Base-by-base conservation (phyloP, 2,888 invertebrate genomes). In the Rambutsinella grinnellia region DNA sequence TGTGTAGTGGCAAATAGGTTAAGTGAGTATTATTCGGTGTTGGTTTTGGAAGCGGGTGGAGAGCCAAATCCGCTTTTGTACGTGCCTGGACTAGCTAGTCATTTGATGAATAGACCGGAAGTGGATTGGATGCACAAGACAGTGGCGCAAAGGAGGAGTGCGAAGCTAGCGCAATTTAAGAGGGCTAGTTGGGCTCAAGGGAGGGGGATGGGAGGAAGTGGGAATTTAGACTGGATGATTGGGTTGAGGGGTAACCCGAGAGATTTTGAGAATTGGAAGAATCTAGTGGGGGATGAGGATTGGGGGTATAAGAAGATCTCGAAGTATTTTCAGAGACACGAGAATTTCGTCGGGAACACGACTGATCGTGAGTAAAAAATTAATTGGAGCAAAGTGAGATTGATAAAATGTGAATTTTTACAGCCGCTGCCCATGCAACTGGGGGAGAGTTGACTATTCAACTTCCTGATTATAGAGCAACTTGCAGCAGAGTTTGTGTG, bases 141-240 rank as follows among this genome's bases (percentile, higher is more conserved):
- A 0, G 89, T 90, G 78, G 87, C 88, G 0, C 87, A 89, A n/a
- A 78, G 85, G 15, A 79, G 89, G 86, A 90, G 91, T 53, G 93
- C 92, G 85, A 86, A 87, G 58, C 90, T 89, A 60, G 88, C 91
- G 86, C 86, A 88, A 44, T 85, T 88, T 79, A 87, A 88, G 84
- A 54, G 49, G 21, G 75, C 62, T 5, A 36, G 51, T 23, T 62
- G 61, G 21, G 56, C 68, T 21, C 62, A 57, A 57, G 74, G 74
- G 3, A 19, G 47, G 17, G 51, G 47, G 3, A 26, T 74, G 3
- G 74, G 74, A n/a, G 74, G 74, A 13, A 60, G 60, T 3, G 46
- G 36, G 6, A 74, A 74, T 27, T 24, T 74, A 2, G 67, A 74
- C 53, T 74, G 53, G 46, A 58, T 74, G 60, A 74, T 74, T 26